Percentiles rank a stretch among this genome's conserved stretches.
Conservation (phyloP, 2,113 vertebrate species). For the Morone chrysops region DNA sequence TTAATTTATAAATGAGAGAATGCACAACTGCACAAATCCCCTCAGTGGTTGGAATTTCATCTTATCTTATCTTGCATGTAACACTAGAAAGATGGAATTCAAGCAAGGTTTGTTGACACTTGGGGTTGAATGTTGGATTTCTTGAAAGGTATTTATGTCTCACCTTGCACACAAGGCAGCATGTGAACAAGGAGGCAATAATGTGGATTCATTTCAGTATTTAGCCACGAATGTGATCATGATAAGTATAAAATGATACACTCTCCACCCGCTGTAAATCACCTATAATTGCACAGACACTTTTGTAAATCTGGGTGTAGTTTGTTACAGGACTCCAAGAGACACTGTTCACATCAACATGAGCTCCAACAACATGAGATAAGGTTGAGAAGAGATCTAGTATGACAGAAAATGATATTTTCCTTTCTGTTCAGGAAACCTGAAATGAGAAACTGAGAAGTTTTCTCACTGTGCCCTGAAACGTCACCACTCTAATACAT, state of each 20-base stretch:
- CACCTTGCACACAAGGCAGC: not conserved
- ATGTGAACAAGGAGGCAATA: not conserved
- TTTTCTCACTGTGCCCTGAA: not conserved
- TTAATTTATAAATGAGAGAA: not conserved
- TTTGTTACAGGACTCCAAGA: not conserved
- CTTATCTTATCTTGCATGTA: not conserved
- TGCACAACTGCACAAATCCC: not conserved
- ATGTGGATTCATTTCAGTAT: conserved; percentile 29
- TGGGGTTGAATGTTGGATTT: not conserved
- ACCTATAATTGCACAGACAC: not conserved
- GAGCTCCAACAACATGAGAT: conserved; percentile 5
- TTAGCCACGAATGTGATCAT: conserved; percentile 9
- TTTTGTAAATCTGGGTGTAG: conserved; percentile 44
- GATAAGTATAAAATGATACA: conserved; percentile 3
- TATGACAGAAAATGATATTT: not conserved
- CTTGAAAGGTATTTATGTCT: not conserved
- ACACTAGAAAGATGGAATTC: conserved; percentile 6
- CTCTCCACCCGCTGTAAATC: conserved; percentile 17
- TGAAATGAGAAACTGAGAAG: conserved; percentile 8
- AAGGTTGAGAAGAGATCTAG: not conserved
- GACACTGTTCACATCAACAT: conserved; percentile 16
- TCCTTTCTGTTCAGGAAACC: not conserved
- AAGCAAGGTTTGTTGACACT: not conserved
- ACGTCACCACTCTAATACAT: conserved; percentile 22
- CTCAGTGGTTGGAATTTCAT: not conserved